These are phyloP conservation scores for Tokudaia tokunoshimensis DNA, from an alignment of 2,797 vertebrate species.

Conservation along the genomic window DNA sequence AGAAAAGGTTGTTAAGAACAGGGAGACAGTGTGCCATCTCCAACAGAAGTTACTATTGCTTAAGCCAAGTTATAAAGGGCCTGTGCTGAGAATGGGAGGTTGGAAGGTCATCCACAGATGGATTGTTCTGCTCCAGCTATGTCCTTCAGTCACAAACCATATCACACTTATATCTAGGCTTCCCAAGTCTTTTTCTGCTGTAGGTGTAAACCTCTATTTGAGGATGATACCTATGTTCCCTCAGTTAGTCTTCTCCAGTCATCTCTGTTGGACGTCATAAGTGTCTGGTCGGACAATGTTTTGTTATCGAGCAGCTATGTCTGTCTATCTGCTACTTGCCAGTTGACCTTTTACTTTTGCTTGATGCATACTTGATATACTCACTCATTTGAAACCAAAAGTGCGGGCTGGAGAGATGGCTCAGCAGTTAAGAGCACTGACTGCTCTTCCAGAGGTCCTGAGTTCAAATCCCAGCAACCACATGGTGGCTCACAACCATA, in stretches of 20 bases:
- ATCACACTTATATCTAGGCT: not conserved
- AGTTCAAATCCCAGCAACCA: too few relatives aligned
- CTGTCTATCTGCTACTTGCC: not conserved
- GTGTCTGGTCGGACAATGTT: not conserved
- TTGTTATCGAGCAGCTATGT: not conserved
- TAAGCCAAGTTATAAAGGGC: not conserved
- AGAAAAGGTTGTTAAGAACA: not conserved
- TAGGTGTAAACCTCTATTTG: not conserved
- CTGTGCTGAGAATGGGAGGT: not conserved
- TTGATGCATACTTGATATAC: not conserved
- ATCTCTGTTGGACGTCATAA: not conserved
- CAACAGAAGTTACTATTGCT: not conserved
- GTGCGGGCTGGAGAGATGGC: too few relatives aligned
- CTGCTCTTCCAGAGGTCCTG: too few relatives aligned
- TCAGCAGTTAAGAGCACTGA: too few relatives aligned
- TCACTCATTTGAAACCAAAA: not conserved
- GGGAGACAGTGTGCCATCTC: not conserved
- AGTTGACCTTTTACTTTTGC: not conserved
- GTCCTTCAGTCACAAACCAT: not conserved
- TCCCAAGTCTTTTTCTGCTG: not conserved
- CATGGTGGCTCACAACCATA: too few relatives aligned
- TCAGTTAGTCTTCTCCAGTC: not conserved
- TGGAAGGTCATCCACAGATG: not conserved
- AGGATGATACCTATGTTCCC: not conserved
- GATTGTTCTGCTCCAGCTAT: not conserved